Evolutionary conservation across 2,888 invertebrate species (phyloP).

Genomic region (Melanostoma scalare): DNA sequence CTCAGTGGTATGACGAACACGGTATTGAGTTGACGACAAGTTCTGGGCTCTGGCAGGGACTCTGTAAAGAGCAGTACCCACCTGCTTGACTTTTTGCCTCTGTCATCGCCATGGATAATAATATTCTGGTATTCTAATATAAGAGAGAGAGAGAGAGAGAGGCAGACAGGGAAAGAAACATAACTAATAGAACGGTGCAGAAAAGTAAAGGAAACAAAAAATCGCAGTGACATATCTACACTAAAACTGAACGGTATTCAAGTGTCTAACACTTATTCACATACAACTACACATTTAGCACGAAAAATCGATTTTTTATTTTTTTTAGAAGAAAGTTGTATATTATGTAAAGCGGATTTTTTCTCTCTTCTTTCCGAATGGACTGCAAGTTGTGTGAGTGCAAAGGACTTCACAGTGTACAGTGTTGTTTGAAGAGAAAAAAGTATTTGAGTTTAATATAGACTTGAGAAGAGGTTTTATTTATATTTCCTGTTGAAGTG

Average conservation of each 20-base stretch:
- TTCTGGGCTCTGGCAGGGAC: constrained; percentile 1
- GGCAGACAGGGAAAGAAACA: background rate
- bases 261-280: constrained; percentile 57
- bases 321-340: constrained; percentile 28
- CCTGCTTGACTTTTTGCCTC: constrained; percentile 15
- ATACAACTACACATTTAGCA: constrained; percentile 47
- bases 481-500: constrained; percentile 26
- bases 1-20: constrained; percentile 18
- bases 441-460: constrained; percentile 36
- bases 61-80: background rate
- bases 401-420: constrained; percentile 13
- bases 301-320: constrained; percentile 53
- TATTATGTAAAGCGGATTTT: constrained; percentile 28
- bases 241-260: constrained; percentile 49
- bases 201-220: constrained; percentile 21
- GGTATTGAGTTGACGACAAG: constrained; percentile 14
- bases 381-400: constrained; percentile 33
- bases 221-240: constrained; percentile 35
- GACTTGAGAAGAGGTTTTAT: constrained; percentile 31
- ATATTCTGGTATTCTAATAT: background rate
- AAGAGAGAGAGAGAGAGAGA: constrained; percentile 10
- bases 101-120: constrained; percentile 17
- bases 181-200: constrained; percentile 35
- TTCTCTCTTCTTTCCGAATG: constrained; percentile 30
- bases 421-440: constrained; percentile 2